Percentiles rank a stretch among this genome's conserved stretches.
Conservation (phyloP, 2,888 invertebrate genomes). For the Creontiades dilutus region DNA sequence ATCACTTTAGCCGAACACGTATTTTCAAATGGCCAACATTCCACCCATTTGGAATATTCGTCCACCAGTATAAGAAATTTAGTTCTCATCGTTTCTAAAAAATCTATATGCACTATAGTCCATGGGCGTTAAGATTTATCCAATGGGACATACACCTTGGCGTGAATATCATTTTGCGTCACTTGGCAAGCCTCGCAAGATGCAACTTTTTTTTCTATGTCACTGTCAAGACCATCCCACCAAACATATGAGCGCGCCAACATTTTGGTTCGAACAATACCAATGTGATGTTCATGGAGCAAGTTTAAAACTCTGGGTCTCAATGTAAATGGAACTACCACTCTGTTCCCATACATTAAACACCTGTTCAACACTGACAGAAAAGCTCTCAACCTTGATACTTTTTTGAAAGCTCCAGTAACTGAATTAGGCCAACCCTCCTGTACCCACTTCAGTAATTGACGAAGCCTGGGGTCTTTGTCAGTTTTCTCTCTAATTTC, state of each 20-base stretch:
- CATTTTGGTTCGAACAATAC: slow-evolving; percentile 43
- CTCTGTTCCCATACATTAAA: slow-evolving; percentile 11
- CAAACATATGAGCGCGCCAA: slow-evolving; percentile 50
- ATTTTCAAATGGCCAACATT: neutral
- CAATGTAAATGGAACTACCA: neutral
- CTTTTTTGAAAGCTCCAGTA: neutral
- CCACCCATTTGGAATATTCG: neutral
- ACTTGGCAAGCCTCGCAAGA: slow-evolving; percentile 23
- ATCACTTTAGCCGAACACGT: neutral
- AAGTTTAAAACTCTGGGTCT: neutral
- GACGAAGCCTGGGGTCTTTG: neutral
- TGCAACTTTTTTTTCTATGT: slow-evolving; percentile 35
- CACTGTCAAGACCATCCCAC: slow-evolving; percentile 40
- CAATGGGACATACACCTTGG: slow-evolving; percentile 34
- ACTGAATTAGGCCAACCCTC: neutral
- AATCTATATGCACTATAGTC: slow-evolving; percentile 40
- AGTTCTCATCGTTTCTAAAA: neutral
- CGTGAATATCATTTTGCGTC: neutral
- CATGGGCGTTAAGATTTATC: neutral
- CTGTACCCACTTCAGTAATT: neutral
- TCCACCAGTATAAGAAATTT: slow-evolving; percentile 49
- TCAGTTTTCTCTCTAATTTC: neutral
- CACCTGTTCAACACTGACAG: slow-evolving; percentile 1
- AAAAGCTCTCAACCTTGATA: neutral
- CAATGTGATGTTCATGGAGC: slow-evolving; percentile 28